phyloP scores from a whole-genome alignment of 2,797 vertebrate species.

The Vireo griseus region DNA sequence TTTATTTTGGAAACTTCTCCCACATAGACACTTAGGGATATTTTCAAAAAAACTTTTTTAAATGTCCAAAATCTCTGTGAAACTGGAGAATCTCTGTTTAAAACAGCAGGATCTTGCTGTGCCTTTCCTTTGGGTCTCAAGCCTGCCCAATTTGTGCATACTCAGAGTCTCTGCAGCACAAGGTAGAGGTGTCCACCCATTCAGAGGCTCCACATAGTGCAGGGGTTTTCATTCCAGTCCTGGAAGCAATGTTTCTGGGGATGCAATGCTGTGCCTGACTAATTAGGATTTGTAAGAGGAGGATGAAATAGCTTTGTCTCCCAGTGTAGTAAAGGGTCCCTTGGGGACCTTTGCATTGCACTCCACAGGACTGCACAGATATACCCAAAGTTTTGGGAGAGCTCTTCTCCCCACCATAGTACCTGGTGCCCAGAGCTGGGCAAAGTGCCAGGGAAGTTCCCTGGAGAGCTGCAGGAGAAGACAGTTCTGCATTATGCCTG shows the following conservation, averaged over 20 bases:
- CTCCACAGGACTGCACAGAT: background rate
- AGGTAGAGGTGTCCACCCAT: background rate
- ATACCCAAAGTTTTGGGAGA: background rate
- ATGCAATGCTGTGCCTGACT: background rate
- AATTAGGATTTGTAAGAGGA: background rate
- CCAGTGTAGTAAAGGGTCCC: background rate
- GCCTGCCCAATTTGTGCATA: background rate
- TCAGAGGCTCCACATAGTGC: background rate
- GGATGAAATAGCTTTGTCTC: rapidly evolving
- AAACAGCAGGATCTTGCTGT: rapidly evolving
- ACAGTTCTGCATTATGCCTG: background rate
- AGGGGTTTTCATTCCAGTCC: background rate
- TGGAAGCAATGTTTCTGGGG: background rate
- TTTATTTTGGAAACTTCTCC: background rate
- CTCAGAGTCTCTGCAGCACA: background rate
- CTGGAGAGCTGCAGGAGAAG: background rate
- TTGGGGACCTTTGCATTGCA: background rate
- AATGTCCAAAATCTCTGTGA: background rate
- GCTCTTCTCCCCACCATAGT: background rate
- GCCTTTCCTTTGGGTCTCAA: background rate
- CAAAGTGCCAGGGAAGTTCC: background rate
- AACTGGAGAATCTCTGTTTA: background rate
- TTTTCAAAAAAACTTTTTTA: background rate
- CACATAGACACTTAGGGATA: background rate
- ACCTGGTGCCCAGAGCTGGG: background rate